Evolutionary conservation across 2,888 invertebrate genomes (phyloP).

Genomic region (Drosophila neotestacea): DNA sequence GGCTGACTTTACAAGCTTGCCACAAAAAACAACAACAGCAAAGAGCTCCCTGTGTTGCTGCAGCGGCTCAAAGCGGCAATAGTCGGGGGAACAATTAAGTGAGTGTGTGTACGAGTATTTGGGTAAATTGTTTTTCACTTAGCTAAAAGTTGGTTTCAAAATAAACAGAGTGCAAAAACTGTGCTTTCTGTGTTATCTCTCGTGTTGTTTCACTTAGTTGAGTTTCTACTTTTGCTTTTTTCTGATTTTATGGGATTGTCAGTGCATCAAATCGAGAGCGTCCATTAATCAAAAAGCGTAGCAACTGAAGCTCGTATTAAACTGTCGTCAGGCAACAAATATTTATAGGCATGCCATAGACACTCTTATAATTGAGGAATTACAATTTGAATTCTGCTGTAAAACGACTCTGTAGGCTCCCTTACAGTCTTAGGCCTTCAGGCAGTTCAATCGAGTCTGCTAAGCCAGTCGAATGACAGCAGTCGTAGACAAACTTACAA

Average conservation of each 20-base stretch:
- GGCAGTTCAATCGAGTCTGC: slow-evolving; percentile 41
- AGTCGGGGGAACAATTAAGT: slow-evolving; percentile 73
- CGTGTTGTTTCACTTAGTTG: slow-evolving; percentile 67
- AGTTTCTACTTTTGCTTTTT: slow-evolving; percentile 4
- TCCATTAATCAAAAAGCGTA: slow-evolving; percentile 67
- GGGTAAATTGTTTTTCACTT: slow-evolving; percentile 82
- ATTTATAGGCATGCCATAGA: slow-evolving; percentile 62
- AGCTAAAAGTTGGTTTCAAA: slow-evolving; percentile 72
- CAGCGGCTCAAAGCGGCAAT: slow-evolving; percentile 41
- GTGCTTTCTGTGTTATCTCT: slow-evolving; percentile 64
- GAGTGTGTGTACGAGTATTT: slow-evolving; percentile 54
- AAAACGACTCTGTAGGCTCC: slow-evolving; percentile 12
- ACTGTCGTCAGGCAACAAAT: slow-evolving; percentile 55
- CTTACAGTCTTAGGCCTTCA: slow-evolving; percentile 21
- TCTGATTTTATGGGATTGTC: slow-evolving; percentile 29
- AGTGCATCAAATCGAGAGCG: slow-evolving; percentile 50
- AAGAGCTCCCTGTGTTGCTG: slow-evolving; percentile 15
- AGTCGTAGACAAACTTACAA: slow-evolving; percentile 63
- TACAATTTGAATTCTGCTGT: slow-evolving; percentile 68
- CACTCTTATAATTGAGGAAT: slow-evolving; percentile 77
- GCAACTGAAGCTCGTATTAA: slow-evolving; percentile 46
- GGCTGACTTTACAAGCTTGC: slow-evolving; percentile 65
- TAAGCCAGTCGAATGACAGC: slow-evolving; percentile 67
- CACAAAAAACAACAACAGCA: slow-evolving; percentile 42
- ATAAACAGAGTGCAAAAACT: slow-evolving; percentile 70